These are phyloP conservation scores for Trematocara macrostoma DNA, from an alignment of 2,113 vertebrate species.

Conservation along the genomic window DNA sequence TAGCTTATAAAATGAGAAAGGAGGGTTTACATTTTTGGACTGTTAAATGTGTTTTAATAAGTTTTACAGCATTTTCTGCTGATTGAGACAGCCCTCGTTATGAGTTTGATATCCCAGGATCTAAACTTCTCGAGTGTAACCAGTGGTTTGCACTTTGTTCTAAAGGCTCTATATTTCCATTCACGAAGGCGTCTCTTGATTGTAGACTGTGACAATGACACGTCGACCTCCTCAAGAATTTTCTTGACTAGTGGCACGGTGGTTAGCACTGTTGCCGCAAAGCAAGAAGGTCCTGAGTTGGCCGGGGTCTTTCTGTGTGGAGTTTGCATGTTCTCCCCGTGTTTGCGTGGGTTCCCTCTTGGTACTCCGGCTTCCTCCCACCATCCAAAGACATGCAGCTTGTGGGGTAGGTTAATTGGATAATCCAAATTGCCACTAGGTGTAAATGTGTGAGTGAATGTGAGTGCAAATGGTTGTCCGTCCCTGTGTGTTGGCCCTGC, in stretches of 20 bases:
- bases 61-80: neutral
- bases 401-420: no score
- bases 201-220: neutral
- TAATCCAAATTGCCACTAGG: no score
- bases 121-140: neutral
- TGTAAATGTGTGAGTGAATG: no score
- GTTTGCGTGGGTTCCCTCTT: no score
- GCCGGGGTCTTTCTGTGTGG: no score
- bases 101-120: neutral
- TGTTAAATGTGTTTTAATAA: neutral
- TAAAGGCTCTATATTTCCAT: neutral
- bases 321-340: no score
- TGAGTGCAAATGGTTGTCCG: no score
- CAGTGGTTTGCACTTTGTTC: neutral
- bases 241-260: neutral
- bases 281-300: no score
- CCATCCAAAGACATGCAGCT: no score
- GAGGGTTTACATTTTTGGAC: neutral
- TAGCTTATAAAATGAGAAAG: neutral
- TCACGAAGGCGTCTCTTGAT: neutral
- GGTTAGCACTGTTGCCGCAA: no score
- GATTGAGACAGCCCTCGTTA: neutral
- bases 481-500: no score
- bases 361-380: no score
- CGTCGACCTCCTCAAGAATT: fast-evolving